A percentile compares a stretch with the other conserved stretches of the same genome.
Conservation (phyloP, 2,888 invertebrate species). For the Agrilus biguttatus region DNA sequence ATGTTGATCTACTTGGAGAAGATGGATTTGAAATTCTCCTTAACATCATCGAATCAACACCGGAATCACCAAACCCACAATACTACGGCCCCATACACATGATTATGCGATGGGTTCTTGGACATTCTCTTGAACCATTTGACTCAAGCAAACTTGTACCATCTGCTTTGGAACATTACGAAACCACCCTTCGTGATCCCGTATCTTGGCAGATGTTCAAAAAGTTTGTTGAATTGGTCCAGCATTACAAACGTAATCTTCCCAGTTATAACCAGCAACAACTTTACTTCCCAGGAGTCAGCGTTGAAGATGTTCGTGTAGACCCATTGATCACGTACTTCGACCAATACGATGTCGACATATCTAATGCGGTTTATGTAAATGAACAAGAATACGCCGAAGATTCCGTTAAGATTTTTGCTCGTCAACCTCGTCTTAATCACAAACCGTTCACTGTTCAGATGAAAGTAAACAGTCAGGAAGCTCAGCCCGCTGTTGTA, state of each 20-base stretch:
- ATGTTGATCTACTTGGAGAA: slow-evolving; percentile 42
- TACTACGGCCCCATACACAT: slow-evolving; percentile 44
- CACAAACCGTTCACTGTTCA: slow-evolving; percentile 46
- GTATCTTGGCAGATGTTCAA: slow-evolving; percentile 54
- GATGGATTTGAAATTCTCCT: slow-evolving; percentile 51
- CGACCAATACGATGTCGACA: slow-evolving; percentile 47
- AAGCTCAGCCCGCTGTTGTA: slow-evolving; percentile 42
- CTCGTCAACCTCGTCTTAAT: slow-evolving; percentile 46
- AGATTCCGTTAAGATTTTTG: slow-evolving; percentile 35
- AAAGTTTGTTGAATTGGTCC: slow-evolving; percentile 43
- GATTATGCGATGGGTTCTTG: slow-evolving; percentile 43
- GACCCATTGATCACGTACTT: slow-evolving; percentile 55
- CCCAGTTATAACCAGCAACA: slow-evolving; percentile 47
- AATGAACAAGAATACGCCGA: slow-evolving; percentile 35
- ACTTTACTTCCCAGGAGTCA: slow-evolving; percentile 43
- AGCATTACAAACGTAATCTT: slow-evolving; percentile 41
- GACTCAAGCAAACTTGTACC: slow-evolving; percentile 36
- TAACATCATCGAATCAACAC: slow-evolving; percentile 48
- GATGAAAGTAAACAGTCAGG: slow-evolving; percentile 40
- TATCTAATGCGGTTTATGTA: slow-evolving; percentile 42
- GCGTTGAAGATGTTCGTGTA: slow-evolving; percentile 46
- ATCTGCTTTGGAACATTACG: slow-evolving; percentile 47
- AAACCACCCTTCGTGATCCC: slow-evolving; percentile 49
- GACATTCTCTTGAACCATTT: too few relatives aligned
- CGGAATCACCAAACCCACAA: slow-evolving; percentile 41